phyloP scores from a whole-genome alignment of 2,888 invertebrate species.

The Pelosia muscerda region DNA sequence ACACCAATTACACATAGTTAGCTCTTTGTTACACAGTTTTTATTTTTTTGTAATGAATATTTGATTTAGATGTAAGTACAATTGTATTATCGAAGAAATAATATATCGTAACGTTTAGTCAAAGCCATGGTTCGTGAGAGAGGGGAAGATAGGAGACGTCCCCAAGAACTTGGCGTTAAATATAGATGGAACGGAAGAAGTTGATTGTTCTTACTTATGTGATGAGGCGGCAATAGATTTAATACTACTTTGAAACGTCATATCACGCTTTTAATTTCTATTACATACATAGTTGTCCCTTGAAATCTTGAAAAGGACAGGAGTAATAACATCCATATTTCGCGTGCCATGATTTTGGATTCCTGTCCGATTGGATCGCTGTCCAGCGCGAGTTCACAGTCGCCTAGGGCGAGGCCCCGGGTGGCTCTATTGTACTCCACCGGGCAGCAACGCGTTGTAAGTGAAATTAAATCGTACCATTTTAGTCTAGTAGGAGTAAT shows the following conservation, averaged over 20 bases:
- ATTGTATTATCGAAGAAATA: constrained; percentile 6
- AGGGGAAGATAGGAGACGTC: background rate
- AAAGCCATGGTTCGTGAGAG: background rate
- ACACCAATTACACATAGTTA: background rate
- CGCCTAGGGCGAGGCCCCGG: no score
- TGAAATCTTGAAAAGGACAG: no score
- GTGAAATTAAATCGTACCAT: background rate
- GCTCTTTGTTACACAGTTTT: constrained; percentile 1
- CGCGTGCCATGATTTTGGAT: no score
- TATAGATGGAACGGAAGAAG: background rate
- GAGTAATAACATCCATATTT: no score
- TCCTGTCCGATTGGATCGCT: no score
- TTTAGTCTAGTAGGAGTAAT: background rate
- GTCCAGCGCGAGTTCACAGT: no score
- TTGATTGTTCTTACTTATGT: background rate
- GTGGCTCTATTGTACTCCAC: no score
- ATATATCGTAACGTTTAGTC: background rate
- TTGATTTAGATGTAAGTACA: constrained; percentile 13
- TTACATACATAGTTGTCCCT: no score
- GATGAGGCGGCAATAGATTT: constrained; percentile 1
- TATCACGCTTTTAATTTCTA: no score
- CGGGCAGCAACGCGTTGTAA: no score
- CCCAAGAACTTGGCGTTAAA: background rate
- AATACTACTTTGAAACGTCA: background rate
- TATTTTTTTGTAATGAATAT: constrained; percentile 10